A percentile compares a stretch with the other conserved stretches of the same genome.
Conservation (phyloP, 1,140 invertebrate genomes). For the Solenopsis fugax region DNA sequence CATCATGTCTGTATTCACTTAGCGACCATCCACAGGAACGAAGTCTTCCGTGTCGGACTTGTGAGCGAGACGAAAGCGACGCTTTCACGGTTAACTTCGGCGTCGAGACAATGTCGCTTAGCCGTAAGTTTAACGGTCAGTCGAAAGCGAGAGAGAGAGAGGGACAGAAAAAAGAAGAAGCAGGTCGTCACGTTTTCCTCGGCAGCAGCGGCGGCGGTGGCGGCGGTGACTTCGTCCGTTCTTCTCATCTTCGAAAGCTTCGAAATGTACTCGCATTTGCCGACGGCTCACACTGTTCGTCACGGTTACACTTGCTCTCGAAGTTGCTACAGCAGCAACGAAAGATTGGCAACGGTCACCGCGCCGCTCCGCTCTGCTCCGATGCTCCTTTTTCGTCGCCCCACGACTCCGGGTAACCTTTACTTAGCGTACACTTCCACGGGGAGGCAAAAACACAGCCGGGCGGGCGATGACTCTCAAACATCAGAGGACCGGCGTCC, state of each 20-base stretch:
- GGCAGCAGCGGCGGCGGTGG: conserved; percentile 19
- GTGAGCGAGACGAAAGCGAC: conserved; percentile 49
- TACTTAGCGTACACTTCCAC: conserved; percentile 80
- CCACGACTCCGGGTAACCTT: conserved; percentile 76
- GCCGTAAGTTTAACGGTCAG: conserved; percentile 39
- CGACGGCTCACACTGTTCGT: conserved; percentile 79
- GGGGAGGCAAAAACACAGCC: conserved; percentile 75
- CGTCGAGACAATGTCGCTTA: conserved; percentile 44
- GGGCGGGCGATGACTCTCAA: conserved; percentile 76
- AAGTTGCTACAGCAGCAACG: conserved; percentile 73
- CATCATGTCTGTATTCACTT: conserved; percentile 56
- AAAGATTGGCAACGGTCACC: conserved; percentile 70
- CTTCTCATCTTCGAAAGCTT: conserved; percentile 68
- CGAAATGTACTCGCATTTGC: conserved; percentile 79
- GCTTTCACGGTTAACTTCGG: conserved; percentile 48
- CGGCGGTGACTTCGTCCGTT: conserved; percentile 62
- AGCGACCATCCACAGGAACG: conserved; percentile 22
- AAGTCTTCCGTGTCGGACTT: conserved; percentile 53
- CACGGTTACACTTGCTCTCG: conserved; percentile 79
- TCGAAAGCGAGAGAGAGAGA: not conserved
- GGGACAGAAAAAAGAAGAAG: conserved; percentile 62
- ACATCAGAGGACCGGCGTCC: conserved; percentile 82
- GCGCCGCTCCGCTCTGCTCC: conserved; percentile 27
- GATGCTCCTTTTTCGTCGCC: conserved; percentile 50
- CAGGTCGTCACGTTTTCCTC: conserved; percentile 75